These are phyloP conservation scores for Caenorhabditis brenneri DNA, from an alignment of 1,140 invertebrate species.

Conservation along the genomic window DNA sequence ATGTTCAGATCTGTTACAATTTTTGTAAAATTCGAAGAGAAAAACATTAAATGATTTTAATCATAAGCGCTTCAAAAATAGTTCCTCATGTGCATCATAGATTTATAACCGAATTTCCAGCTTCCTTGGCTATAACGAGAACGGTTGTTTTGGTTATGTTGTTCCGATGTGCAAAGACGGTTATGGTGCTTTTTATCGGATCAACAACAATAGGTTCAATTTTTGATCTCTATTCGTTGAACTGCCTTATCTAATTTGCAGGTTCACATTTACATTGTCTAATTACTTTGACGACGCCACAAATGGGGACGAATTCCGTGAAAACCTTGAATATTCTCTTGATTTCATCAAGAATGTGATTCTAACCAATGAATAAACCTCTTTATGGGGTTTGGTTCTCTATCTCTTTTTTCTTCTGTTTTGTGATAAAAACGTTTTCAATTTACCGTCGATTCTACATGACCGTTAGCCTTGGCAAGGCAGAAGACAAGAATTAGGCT, in stretches of 20 bases:
- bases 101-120: too few species aligned
- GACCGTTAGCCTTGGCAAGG: background rate
- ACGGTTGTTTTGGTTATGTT: constrained; percentile 41
- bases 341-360: constrained; percentile 34
- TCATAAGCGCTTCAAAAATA: too few species aligned
- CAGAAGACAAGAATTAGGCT: background rate
- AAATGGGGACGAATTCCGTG: background rate
- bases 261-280: constrained; percentile 36
- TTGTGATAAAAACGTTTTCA: constrained; percentile 11
- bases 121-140: constrained; percentile 32
- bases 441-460: background rate
- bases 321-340: constrained; percentile 33
- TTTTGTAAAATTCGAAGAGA: too few species aligned
- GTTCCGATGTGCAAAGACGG: constrained; percentile 41
- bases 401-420: constrained; percentile 1
- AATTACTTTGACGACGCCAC: background rate
- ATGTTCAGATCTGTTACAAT: too few species aligned
- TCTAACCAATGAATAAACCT: constrained; percentile 6
- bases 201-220: constrained; percentile 9
- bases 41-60: too few species aligned
- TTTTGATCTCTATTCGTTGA: too few species aligned
- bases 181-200: constrained; percentile 37
- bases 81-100: too few species aligned
- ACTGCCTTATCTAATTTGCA: background rate
- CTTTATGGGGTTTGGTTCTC: background rate